Evolutionary conservation across 2,113 vertebrate species (phyloP), one percentile per base, ranked within the genome.

Genomic region (Vanacampus margaritifer): DNA sequence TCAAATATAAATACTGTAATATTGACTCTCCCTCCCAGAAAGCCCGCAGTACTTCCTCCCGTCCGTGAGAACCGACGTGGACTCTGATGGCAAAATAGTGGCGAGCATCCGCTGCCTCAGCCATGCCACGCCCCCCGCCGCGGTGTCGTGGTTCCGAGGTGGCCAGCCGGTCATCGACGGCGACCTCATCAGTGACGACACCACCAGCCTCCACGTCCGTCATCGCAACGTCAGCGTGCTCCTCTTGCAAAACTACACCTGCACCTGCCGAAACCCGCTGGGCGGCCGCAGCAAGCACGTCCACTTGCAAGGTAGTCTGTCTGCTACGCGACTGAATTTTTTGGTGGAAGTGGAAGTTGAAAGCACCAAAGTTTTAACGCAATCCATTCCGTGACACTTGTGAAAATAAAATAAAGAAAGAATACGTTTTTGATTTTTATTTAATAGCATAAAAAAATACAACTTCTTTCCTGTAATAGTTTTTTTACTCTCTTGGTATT

Each of bases 101-200:
- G 87, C 90, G 14, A 70, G 70, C 19, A 77, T 92, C 53, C 1
- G 6, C 3, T 92, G 88, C 67, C 2, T 84, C 50, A 85, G 78
- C 23, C 35, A 72, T 3, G 88, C 87, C 12, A 46, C 51, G 13
- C 90, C 91, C 6, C 0, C 32, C 12, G 68, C 87, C 36, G 69
- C 75, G 58, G 80, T 91, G 62, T 79, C 69, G 3, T 91, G 91
- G 91, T 69, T 57, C 67, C 75, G 57, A 75, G 81, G 77, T 26
- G 61, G 51, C 26, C 62, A 85, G 45, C 32, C 16, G 0, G 24
- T 56, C 72, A 74, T 2, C 10, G 77, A 5, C 10, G 77, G 77
- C 26, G 43, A 82, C 63, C 79, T 85, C 64, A 88, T 91, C 74
- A 88, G 85, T 72, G 67, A 9, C 0, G 14, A 86, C 85, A 78